Conservation (phyloP, 2,888 invertebrate species). For the Amiota minor region DNA sequence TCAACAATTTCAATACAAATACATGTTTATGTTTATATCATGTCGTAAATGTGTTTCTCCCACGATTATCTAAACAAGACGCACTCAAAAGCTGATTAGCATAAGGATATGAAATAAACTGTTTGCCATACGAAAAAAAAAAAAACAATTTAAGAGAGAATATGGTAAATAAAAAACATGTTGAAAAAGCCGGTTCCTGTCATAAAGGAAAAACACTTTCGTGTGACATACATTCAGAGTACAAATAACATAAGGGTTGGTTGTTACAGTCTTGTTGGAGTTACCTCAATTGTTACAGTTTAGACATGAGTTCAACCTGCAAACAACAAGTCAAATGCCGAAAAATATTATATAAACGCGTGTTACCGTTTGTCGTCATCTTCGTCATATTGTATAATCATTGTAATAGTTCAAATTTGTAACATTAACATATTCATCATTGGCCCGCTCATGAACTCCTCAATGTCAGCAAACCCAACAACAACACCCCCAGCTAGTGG, state of each 20-base stretch:
- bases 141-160: not conserved
- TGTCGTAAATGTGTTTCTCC: conserved; percentile 34
- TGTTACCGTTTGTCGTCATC: conserved; percentile 51
- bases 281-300: conserved; percentile 38
- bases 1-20: too few species aligned
- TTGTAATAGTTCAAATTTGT: conserved; percentile 50
- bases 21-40: too few species aligned
- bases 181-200: conserved; percentile 56
- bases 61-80: conserved; percentile 45
- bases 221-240: conserved; percentile 48
- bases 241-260: conserved; percentile 51
- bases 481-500: conserved; percentile 41
- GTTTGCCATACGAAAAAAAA: conserved; percentile 18
- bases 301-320: conserved; percentile 50
- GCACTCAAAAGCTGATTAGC: conserved; percentile 52
- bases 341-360: conserved; percentile 48
- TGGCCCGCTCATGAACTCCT: conserved; percentile 26
- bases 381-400: conserved; percentile 4
- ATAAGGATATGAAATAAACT: conserved; percentile 58
- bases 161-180: too few species aligned
- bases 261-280: conserved; percentile 30
- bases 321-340: conserved; percentile 63
- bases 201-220: conserved; percentile 62
- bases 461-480: conserved; percentile 29
- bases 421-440: conserved; percentile 45